Base-by-base conservation (phyloP, 2,888 invertebrate genomes). In the Lasioglossum zephyrum region DNA sequence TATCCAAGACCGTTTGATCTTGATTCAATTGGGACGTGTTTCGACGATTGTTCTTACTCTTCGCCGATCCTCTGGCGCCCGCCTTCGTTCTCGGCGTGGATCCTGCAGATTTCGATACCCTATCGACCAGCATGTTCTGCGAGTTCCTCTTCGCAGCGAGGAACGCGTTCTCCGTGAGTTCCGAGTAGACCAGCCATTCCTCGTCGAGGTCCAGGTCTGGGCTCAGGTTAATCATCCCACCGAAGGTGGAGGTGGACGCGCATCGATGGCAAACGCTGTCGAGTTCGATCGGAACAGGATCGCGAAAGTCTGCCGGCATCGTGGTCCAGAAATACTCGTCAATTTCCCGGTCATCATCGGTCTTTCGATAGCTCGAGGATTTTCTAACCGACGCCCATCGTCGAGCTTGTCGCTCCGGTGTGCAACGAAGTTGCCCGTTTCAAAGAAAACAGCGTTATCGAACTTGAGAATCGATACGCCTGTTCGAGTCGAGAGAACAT, bases 271-370 rank as follows among this genome's bases (percentile, higher is more conserved):
- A 4, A 9, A 22, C 5, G 6, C 18, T 16, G 22, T 53, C 53
- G 53, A 22, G 22, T 16, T 16, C 31, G 41, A 53, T 75, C 41
- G 66, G 22, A 44, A n/a, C 60, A 4, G 49, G 13, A 49, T 73
- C 69, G 60, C 49, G 66, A 26, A 60, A 13, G 47, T 76, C 78
- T n/a, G 41, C 73, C 69, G 73, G 85, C 86, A 85, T 86, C 78
- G 75, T 44, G 76, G 60, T 53, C 36, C 49, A 47, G 26, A 11
- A 13, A n/a, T 66, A 85, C 81, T 49, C 11, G 73, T 47, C 3
- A 85, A 86, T 85, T 85, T 85, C 66, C 41, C 70, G 57, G 60
- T 81, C 86, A 85, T 86, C 85, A 75, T 86, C 73, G 80, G 47
- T 72, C 41, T 18, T 63, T 18, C 16, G 22, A 9, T 8, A 36